Conservation (phyloP, 2,888 invertebrate species). For the Cenopis cana region DNA sequence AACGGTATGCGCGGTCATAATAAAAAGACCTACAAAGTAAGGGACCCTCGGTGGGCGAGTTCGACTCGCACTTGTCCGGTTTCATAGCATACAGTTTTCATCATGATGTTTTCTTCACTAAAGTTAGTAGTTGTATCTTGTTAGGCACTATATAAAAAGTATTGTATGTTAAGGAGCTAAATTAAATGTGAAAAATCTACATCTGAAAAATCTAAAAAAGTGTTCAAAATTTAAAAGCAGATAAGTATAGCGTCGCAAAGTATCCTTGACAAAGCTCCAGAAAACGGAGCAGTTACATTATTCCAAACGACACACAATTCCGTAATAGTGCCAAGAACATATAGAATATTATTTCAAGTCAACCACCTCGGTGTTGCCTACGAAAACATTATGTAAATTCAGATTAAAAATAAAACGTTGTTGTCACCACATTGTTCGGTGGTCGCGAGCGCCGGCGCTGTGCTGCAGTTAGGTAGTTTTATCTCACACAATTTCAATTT, state of each 20-base stretch:
- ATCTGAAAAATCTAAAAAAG: not conserved
- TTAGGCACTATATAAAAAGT: not conserved
- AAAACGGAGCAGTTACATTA: not conserved
- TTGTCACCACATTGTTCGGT: constrained; percentile 74
- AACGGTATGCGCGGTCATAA: too few species aligned
- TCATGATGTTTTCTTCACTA: not conserved
- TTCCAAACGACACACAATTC: constrained; percentile 13
- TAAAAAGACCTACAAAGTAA: too few species aligned
- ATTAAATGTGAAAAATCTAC: not conserved
- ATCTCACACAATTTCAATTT: constrained; percentile 85
- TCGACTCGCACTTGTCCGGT: too few species aligned
- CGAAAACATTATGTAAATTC: constrained; percentile 45
- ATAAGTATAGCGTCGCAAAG: not conserved
- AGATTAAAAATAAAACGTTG: constrained; percentile 56
- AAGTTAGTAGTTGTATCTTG: not conserved
- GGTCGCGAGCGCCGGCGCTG: constrained; percentile 68
- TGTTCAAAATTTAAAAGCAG: too few species aligned
- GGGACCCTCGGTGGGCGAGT: too few species aligned
- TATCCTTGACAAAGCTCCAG: not conserved
- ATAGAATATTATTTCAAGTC: constrained; percentile 36
- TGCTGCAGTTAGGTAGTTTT: constrained; percentile 82
- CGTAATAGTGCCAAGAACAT: constrained; percentile 36
- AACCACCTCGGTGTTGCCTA: constrained; percentile 40
- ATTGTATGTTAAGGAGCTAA: too few species aligned
- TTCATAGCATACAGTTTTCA: not conserved